Evolutionary conservation across 2,797 vertebrate genomes (phyloP), one percentile per base, ranked within the genome.

Genomic region (Coluber constrictor): DNA sequence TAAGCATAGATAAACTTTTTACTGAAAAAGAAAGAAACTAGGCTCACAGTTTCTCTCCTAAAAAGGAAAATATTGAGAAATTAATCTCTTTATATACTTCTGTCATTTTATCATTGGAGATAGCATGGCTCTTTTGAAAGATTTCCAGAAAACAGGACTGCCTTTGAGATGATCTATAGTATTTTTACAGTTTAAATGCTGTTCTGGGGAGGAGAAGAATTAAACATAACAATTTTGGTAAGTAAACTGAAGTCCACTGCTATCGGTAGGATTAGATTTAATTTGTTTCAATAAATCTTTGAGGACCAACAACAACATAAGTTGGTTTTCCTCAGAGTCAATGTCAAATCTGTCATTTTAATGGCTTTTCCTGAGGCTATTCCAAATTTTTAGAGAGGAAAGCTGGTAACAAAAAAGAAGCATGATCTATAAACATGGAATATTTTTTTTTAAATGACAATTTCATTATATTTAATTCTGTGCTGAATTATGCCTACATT

Each of bases 221-320:
- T 94, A 94, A 94, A 90, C 86, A 63, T 92, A 94, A 92, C 86
- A 92, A 92, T 57, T 57, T 92, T 92, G 55, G 89, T 94, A 92
- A 94, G 93, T 94, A 94, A 94, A 94, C 91, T 83, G 86, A 90
- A 90, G 91, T 94, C 57, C 56, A 94, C 91, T 83, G 51, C 91
- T 92, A 90, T 92, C 89, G 51, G 91, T 90, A 90, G 89, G 93
- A 90, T 92, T 92, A 89, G 89, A 61, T 92, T 94, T 94, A 90
- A 94, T 90, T 94, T 94, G 89, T 90, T 92, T 92, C 91, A 83
- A 90, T 90, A 94, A 94, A 94, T 94, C 93, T 90, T 92, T 47
- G 91, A 92, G 61, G 89, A 91, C 20, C 59, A 87, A 54, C 66
- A 79, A 86, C 56, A 61, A 55, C 74, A 90, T 27, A 90, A 94